Evolutionary conservation across 2,113 vertebrate species (phyloP).

Genomic region (Cariama cristata): DNA sequence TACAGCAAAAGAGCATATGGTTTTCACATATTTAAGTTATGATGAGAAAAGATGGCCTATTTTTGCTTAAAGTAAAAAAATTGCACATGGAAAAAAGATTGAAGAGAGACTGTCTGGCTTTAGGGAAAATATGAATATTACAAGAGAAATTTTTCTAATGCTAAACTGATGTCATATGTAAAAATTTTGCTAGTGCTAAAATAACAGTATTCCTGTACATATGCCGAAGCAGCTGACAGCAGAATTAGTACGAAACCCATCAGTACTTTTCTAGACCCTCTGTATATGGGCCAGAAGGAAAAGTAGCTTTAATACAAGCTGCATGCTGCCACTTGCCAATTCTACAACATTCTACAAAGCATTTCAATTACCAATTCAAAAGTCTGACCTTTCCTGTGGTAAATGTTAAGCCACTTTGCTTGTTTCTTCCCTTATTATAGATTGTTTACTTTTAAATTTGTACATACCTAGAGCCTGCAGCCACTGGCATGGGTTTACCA

Average conservation of each 20-base stretch:
- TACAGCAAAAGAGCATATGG: rapidly evolving
- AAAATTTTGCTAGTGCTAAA: background rate
- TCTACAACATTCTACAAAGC: background rate
- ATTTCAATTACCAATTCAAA: background rate
- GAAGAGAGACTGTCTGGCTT: background rate
- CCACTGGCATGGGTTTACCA: background rate
- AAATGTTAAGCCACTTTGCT: background rate
- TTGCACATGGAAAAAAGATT: rapidly evolving
- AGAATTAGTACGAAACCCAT: background rate
- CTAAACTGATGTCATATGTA: background rate
- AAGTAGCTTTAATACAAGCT: background rate
- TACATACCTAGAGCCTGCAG: background rate
- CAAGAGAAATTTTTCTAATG: background rate
- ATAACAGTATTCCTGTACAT: background rate
- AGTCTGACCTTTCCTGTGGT: background rate
- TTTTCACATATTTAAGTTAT: background rate
- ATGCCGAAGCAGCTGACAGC: background rate
- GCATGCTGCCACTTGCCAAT: background rate
- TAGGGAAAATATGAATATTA: background rate
- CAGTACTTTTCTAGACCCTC: background rate
- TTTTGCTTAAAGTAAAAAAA: background rate
- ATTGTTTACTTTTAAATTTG: background rate
- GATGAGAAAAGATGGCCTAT: background rate
- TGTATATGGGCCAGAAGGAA: background rate
- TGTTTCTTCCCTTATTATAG: background rate